Evolutionary conservation across 2,797 vertebrate genomes (phyloP).

Genomic region (Aythya fuligula): DNA sequence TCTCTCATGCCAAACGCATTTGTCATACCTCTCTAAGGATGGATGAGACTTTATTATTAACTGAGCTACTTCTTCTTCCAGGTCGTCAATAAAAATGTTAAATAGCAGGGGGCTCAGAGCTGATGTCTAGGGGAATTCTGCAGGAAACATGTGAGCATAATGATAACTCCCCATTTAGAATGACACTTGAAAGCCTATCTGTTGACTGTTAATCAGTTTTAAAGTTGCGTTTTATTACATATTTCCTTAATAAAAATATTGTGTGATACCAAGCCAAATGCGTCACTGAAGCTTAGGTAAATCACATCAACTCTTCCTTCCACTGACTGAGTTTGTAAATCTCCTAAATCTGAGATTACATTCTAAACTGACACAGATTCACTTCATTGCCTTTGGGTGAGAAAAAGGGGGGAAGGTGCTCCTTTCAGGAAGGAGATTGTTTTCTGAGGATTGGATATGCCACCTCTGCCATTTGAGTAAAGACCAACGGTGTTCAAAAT

Average conservation of each 20-base stretch:
- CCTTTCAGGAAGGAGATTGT: not conserved
- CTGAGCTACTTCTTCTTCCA: not conserved
- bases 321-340: slow-evolving; percentile 21
- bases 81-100: slow-evolving; percentile 10
- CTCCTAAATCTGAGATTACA: slow-evolving; percentile 45
- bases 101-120: not conserved
- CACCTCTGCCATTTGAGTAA: not conserved
- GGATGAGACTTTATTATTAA: not conserved
- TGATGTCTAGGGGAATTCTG: not conserved
- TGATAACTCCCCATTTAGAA: not conserved
- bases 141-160: not conserved
- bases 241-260: slow-evolving; percentile 31
- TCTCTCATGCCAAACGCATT: not conserved
- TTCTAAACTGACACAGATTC: not conserved
- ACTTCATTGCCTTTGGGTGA: not conserved
- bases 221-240: not conserved
- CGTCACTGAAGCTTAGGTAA: slow-evolving; percentile 17
- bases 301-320: slow-evolving; percentile 47
- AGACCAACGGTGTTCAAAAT: not conserved
- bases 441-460: not conserved
- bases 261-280: slow-evolving; percentile 42
- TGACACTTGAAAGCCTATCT: not conserved
- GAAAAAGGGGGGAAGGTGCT: not conserved
- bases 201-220: not conserved
- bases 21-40: not conserved